These are phyloP conservation scores for Watersipora subatra DNA, from an alignment of 1,140 invertebrate species.

Conservation along the genomic window DNA sequence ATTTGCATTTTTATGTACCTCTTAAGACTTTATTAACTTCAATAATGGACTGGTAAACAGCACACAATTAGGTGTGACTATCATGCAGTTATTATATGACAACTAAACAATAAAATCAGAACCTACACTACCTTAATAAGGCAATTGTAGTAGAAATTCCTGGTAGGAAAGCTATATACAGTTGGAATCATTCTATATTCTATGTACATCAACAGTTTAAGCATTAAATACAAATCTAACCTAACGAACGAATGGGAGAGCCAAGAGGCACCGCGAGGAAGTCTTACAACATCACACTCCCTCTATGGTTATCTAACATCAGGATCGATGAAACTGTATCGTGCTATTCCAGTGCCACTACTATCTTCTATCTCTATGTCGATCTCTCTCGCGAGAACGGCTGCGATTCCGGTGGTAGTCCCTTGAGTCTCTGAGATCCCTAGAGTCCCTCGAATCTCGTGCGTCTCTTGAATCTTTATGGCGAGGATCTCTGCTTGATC, in stretches of 20 bases:
- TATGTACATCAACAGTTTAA: neutral
- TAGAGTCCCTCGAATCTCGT: no score
- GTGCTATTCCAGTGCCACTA: neutral
- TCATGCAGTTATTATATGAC: no score
- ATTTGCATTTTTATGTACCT: no score
- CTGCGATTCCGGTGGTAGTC: neutral
- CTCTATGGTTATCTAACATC: neutral
- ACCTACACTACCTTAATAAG: no score
- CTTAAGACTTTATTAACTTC: no score
- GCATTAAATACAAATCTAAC: neutral
- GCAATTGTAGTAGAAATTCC: no score
- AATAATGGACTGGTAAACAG: no score
- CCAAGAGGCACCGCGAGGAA: no score
- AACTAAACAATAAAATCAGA: no score
- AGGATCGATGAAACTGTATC: neutral
- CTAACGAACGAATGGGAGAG: no score
- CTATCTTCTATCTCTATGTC: neutral
- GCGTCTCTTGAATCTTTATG: conserved; percentile 38
- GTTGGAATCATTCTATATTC: neutral
- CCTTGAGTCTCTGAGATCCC: neutral
- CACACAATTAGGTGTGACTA: no score
- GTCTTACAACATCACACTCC: neutral
- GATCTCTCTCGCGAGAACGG: neutral
- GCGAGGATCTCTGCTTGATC: conserved; percentile 45
- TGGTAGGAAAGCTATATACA: no score